These are phyloP conservation scores for Perodicticus potto DNA, from an alignment of 2,797 vertebrate genomes.

Conservation along the genomic window DNA sequence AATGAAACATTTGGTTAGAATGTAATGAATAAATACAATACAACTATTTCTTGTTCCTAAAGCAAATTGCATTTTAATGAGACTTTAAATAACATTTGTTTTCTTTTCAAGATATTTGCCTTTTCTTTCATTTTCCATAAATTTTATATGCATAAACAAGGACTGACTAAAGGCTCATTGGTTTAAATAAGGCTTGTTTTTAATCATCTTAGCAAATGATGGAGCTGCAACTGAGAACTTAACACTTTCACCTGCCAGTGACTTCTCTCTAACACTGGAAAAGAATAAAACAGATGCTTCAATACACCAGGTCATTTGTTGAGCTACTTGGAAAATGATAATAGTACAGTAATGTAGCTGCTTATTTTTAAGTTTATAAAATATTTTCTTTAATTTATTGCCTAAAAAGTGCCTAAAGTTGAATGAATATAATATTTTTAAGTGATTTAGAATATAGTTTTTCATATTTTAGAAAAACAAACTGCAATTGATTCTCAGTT, in stretches of 20 bases:
- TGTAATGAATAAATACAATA: neutral
- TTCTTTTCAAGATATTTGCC: neutral
- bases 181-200: neutral
- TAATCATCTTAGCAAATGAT: neutral
- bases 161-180: neutral
- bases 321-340: neutral
- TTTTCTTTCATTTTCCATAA: constrained; percentile 13
- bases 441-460: neutral
- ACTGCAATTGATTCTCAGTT: neutral
- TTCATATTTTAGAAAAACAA: neutral
- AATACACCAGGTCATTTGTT: neutral
- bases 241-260: constrained; percentile 22
- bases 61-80: neutral
- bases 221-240: constrained; percentile 18
- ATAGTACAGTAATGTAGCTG: neutral
- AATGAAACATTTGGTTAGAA: neutral
- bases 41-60: neutral
- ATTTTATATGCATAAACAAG: neutral
- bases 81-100: neutral
- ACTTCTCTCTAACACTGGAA: constrained; percentile 17
- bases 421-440: neutral
- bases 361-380: neutral
- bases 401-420: neutral
- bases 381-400: neutral
- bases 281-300: constrained; percentile 73